phyloP scores from a whole-genome alignment of 1,140 invertebrate species.

The Aphelenchoides besseyi region DNA sequence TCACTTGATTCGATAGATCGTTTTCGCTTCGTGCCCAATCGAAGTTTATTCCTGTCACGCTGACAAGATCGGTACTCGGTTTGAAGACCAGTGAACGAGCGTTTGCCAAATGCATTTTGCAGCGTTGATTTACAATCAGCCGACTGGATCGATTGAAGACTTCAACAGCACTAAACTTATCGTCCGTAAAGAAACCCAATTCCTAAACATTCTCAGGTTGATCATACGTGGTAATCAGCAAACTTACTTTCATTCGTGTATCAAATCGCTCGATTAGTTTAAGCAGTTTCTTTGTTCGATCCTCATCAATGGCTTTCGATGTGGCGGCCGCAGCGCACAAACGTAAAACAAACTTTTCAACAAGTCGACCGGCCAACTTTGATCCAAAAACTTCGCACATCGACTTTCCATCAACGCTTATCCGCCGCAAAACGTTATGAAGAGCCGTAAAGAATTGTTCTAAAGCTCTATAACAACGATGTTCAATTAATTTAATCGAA shows the following conservation, averaged over 20 bases:
- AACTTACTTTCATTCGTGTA: slow-evolving; percentile 28
- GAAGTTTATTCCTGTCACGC: slow-evolving; percentile 3
- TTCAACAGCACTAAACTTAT: slow-evolving; percentile 28
- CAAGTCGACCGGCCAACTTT: slow-evolving; percentile 24
- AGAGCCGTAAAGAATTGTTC: slow-evolving; percentile 28
- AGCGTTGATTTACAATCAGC: slow-evolving; percentile 40
- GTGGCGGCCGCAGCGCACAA: slow-evolving; percentile 30
- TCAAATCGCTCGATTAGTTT: slow-evolving; percentile 26
- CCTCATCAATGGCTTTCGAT: neutral
- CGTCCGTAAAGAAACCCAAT: slow-evolving; percentile 26
- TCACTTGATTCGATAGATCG: slow-evolving; percentile 17
- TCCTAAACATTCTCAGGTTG: slow-evolving; percentile 39
- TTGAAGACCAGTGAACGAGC: slow-evolving; percentile 35
- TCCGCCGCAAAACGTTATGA: slow-evolving; percentile 20
- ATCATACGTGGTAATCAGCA: slow-evolving; percentile 22
- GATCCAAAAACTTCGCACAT: slow-evolving; percentile 28
- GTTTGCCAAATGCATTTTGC: slow-evolving; percentile 28
- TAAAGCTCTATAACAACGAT: slow-evolving; percentile 26
- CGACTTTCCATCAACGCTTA: slow-evolving; percentile 27
- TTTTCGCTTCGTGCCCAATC: slow-evolving; percentile 9
- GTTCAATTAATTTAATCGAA: neutral
- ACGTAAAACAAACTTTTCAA: slow-evolving; percentile 30
- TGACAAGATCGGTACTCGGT: slow-evolving; percentile 38
- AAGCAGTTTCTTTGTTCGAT: neutral
- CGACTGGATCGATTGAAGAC: slow-evolving; percentile 29